Conservation (phyloP, 2,113 vertebrate species). For the Muntiacus muntjak region DNA sequence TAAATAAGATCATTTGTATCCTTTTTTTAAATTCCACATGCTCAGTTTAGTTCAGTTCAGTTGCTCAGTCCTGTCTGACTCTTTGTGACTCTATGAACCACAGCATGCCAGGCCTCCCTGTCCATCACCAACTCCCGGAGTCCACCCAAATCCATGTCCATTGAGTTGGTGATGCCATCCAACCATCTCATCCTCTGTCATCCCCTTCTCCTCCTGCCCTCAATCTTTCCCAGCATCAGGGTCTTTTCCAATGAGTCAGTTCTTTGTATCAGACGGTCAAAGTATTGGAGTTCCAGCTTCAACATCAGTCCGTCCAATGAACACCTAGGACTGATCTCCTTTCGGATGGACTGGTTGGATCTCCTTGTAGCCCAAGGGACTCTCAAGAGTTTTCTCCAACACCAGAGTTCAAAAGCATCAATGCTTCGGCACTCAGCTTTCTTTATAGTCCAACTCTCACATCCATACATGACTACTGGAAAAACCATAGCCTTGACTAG, state of each 20-base stretch:
- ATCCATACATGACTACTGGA: neutral
- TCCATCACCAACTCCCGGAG: neutral
- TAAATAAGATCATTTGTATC: neutral
- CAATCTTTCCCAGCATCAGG: neutral
- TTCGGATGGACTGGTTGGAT: neutral
- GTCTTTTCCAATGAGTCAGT: neutral
- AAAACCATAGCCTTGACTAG: neutral
- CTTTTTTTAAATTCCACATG: neutral
- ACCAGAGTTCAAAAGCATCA: neutral
- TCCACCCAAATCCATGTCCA: neutral
- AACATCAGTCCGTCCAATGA: neutral
- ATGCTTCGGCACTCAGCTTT: fast-evolving
- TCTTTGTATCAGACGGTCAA: neutral
- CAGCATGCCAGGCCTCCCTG: neutral
- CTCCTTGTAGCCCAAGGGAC: neutral
- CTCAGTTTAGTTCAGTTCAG: neutral
- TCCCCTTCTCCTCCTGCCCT: neutral
- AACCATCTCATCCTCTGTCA: neutral
- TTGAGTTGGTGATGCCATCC: neutral
- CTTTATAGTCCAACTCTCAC: neutral
- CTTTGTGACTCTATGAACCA: fast-evolving
- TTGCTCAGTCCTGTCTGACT: fast-evolving
- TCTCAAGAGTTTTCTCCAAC: neutral
- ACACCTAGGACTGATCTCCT: neutral
- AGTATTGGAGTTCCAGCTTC: neutral